Evolutionary conservation across 2,797 vertebrate genomes (phyloP).

Genomic region (Sebastes goodei): DNA sequence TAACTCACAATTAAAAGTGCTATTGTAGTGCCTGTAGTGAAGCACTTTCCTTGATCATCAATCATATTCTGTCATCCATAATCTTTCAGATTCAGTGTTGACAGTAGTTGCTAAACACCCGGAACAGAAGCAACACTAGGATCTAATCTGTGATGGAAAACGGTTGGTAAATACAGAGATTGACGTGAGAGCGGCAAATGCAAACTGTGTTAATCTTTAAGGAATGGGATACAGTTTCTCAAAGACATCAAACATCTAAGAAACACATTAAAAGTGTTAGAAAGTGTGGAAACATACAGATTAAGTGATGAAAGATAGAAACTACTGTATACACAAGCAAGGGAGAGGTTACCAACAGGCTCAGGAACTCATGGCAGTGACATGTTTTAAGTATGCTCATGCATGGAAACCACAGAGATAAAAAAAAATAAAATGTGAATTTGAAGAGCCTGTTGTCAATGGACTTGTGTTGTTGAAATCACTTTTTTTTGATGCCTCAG

Average conservation of each 20-base stretch:
- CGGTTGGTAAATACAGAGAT: neutral
- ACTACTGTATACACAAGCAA: conserved; percentile 12
- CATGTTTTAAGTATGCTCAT: conserved; percentile 57
- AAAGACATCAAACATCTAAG: conserved; percentile 8
- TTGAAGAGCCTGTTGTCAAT: conserved; percentile 84
- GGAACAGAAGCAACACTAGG: neutral
- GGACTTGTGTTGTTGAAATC: conserved; percentile 71
- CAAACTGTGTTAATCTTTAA: neutral
- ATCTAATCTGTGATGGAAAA: neutral
- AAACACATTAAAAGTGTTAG: conserved; percentile 30
- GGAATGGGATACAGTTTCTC: conserved; percentile 56
- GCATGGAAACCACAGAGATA: conserved; percentile 64
- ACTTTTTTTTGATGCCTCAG: conserved; percentile 22
- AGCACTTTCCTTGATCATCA: neutral
- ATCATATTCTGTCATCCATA: neutral
- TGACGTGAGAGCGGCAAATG: neutral
- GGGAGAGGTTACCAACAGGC: conserved; percentile 32
- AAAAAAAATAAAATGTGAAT: conserved; percentile 36
- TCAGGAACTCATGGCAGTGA: conserved; percentile 18
- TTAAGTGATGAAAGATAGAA: neutral
- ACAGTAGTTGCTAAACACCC: neutral
- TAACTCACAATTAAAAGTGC: neutral
- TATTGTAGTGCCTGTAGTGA: neutral
- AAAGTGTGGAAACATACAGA: conserved; percentile 22
- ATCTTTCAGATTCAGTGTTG: neutral